Percentiles rank a stretch among this genome's conserved stretches.
phyloP scores from a whole-genome alignment of 2,113 vertebrate genomes.

The Montifringilla adamsi region DNA sequence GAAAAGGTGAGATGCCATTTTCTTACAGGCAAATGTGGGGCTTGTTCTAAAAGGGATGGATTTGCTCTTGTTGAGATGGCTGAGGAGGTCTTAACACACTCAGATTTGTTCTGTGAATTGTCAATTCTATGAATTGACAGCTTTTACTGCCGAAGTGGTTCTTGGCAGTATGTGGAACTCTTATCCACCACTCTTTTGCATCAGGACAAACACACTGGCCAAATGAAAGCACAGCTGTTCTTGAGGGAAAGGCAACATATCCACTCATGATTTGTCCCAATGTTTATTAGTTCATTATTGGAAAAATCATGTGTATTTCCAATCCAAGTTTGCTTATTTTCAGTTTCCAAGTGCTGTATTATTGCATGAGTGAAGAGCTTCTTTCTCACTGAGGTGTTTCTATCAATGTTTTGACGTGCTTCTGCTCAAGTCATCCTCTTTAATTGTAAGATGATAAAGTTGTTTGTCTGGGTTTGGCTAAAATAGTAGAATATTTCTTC shows the following conservation, averaged over 20 bases:
- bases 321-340: not conserved
- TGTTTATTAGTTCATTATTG: not conserved
- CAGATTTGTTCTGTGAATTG: not conserved
- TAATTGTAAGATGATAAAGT: not conserved
- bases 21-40: fast-evolving
- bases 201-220: not conserved
- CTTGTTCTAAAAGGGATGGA: not conserved
- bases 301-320: not conserved
- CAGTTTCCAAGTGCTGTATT: not conserved
- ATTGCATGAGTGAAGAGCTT: not conserved
- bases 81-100: not conserved
- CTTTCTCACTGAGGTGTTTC: not conserved
- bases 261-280: not conserved
- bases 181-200: not conserved
- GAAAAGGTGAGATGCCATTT: not conserved
- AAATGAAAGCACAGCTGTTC: not conserved
- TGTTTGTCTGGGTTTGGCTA: not conserved
- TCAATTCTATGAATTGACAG: not conserved
- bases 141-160: not conserved
- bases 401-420: not conserved
- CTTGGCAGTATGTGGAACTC: not conserved
- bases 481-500: not conserved
- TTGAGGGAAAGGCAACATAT: not conserved
- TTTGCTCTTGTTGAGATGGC: not conserved
- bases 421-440: not conserved